A percentile compares a stretch with the other conserved stretches of the same genome.
phyloP scores from a whole-genome alignment of 2,888 invertebrate species.

The Lochmaea crataegi region DNA sequence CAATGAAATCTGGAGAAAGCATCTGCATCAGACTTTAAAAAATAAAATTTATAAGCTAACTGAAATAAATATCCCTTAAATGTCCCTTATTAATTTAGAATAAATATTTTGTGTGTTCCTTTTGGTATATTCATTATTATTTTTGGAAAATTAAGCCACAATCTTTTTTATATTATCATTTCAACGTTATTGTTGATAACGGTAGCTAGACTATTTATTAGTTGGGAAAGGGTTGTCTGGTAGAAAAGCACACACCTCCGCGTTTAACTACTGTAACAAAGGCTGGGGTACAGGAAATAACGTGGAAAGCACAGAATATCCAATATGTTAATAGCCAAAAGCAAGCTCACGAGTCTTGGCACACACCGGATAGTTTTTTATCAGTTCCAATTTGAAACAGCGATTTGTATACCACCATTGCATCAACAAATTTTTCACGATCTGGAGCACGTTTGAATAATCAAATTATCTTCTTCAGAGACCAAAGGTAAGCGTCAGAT shows the following conservation, averaged over 20 bases:
- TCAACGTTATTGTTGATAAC: no score
- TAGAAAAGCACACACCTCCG: slow-evolving; percentile 50
- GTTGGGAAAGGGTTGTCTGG: slow-evolving; percentile 15
- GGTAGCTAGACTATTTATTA: no score
- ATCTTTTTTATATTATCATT: no score
- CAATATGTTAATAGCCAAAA: slow-evolving; percentile 36
- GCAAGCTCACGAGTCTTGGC: slow-evolving; percentile 64
- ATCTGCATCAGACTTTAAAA: no score
- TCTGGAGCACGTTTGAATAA: no score
- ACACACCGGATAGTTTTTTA: slow-evolving; percentile 57
- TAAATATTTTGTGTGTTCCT: no score
- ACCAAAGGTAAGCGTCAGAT: background rate
- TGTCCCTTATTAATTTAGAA: no score
- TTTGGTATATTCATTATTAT: no score
- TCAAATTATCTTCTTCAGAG: background rate
- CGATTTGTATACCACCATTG: background rate
- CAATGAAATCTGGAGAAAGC: no score
- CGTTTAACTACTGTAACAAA: slow-evolving; percentile 49
- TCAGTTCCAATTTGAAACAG: slow-evolving; percentile 32
- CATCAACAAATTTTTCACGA: background rate
- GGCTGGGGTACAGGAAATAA: slow-evolving; percentile 45
- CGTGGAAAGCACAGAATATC: slow-evolving; percentile 46
- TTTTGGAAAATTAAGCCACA: no score
- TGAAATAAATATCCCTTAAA: no score
- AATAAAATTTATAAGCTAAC: no score